A percentile compares a stretch with the other conserved stretches of the same genome.
Evolutionary conservation across 2,113 vertebrate species (phyloP).

Genomic region (Fulmarus glacialis): DNA sequence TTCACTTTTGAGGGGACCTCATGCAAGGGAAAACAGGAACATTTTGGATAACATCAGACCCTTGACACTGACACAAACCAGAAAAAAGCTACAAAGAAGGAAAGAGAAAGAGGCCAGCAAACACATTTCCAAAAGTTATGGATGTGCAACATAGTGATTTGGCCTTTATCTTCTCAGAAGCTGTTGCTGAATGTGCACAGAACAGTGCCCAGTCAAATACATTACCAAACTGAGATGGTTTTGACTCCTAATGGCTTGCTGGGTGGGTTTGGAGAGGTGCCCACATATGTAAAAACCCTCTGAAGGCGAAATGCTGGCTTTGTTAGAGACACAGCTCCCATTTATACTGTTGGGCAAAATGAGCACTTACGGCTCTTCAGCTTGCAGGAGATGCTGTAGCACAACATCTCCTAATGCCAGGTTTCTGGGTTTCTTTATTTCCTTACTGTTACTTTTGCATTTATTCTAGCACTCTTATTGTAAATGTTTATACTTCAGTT

Average conservation of each 20-base stretch:
- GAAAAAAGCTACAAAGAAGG: neutral
- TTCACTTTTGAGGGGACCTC: neutral
- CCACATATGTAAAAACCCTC: accelerated
- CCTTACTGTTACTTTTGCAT: accelerated
- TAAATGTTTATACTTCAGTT: neutral
- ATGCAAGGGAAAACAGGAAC: neutral
- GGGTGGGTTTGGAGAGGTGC: neutral
- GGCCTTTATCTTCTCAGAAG: neutral
- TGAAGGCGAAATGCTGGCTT: neutral
- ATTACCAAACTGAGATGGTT: neutral
- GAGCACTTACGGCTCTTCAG: accelerated
- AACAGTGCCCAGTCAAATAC: neutral
- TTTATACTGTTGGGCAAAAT: neutral
- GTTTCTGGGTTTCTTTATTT: neutral
- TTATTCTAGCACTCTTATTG: neutral
- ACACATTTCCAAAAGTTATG: neutral
- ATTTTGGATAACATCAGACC: neutral
- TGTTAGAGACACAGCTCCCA: neutral
- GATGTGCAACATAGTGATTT: neutral
- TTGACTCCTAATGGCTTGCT: neutral
- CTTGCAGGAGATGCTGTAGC: neutral
- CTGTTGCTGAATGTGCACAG: neutral
- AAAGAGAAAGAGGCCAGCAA: neutral
- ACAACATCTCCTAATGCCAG: neutral
- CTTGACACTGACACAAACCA: neutral